A percentile compares a stretch with the other conserved stretches of the same genome.
phyloP scores from a whole-genome alignment of 2,797 vertebrate genomes.

The Channa striata region DNA sequence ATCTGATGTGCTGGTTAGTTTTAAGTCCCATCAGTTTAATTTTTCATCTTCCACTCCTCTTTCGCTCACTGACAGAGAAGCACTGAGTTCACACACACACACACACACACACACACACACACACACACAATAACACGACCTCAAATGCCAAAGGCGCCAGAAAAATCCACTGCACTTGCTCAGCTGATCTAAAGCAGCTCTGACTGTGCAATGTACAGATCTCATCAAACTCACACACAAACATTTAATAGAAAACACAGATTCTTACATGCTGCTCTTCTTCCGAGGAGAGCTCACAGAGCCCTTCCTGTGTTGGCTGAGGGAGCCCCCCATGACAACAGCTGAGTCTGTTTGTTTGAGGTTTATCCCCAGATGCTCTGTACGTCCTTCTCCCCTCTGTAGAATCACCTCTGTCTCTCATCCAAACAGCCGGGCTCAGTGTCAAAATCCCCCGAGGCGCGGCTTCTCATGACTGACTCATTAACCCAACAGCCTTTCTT shows the following conservation, averaged over 20 bases:
- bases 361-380: conserved; percentile 50
- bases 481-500: conserved; percentile 31
- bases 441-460: conserved; percentile 12
- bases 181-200: neutral
- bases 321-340: conserved; percentile 80
- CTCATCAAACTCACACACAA: conserved; percentile 14
- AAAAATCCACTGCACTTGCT: neutral
- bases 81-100: conserved; percentile 8
- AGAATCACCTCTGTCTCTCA: conserved; percentile 62
- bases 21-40: conserved; percentile 35
- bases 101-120: conserved; percentile 6
- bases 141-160: neutral
- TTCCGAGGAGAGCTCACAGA: conserved; percentile 69
- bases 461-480: conserved; percentile 51
- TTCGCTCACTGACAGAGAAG: neutral
- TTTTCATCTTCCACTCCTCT: neutral
- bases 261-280: conserved; percentile 82
- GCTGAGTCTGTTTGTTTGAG: conserved; percentile 28
- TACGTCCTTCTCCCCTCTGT: conserved; percentile 22
- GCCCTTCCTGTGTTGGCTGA: conserved; percentile 77
- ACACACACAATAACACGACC: conserved; percentile 14
- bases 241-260: conserved; percentile 21
- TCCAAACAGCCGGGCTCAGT: conserved; percentile 28
- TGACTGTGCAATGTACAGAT: neutral
- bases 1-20: conserved; percentile 25